Evolutionary conservation across 1,140 invertebrate genomes (phyloP), one percentile per base, ranked within the genome.

Genomic region (Rhyzopertha dominica): DNA sequence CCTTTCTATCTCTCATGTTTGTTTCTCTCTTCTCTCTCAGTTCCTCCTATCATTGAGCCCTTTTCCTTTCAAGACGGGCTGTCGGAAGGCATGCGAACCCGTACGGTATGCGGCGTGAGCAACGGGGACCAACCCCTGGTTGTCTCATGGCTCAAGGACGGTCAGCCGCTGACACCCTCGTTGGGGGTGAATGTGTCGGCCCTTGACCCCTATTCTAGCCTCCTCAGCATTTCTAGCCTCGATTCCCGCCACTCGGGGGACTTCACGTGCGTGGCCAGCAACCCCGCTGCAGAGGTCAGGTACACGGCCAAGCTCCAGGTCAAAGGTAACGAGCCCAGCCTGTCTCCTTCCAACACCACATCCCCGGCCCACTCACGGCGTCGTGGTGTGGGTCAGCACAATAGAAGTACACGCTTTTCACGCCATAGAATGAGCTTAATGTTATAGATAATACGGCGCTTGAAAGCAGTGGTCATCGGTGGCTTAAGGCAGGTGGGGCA

Each of bases 71-170:
- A 84, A 76, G 79, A 85, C 67, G 82, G 82, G 62, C 78, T 89
- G 60, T 79, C 80, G 62, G 85, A 89, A 75, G 87, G 85, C 64
- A 85, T 88, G 76, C 78, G 87, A 65, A 87, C 87, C 34, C 79
- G 85, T 57, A 81, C 87, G 59, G 82, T 89, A 54, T 92, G 88
- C 73, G 84, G 85, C 54, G 85, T 90, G 54, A 85, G 84, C 67
- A 79, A 82, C 58, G 85, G 85, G 52, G 85, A 87, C 69, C 76
- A 80, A 49, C 85, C 85, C 26, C 66, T 88, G 19, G 77, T 76
- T 53, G 81, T 88, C 63, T 75, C 76, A 65, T 88, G 85, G 84
- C 78, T 85, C 38, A 87, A 87, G 76, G 82, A 87, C 65, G 82
- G 79, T 59, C 74, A 76, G 54, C 75, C 78, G 26, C 63, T 86